Evolutionary conservation across 2,113 vertebrate genomes (phyloP).

Genomic region (Tragelaphus buxtoni): DNA sequence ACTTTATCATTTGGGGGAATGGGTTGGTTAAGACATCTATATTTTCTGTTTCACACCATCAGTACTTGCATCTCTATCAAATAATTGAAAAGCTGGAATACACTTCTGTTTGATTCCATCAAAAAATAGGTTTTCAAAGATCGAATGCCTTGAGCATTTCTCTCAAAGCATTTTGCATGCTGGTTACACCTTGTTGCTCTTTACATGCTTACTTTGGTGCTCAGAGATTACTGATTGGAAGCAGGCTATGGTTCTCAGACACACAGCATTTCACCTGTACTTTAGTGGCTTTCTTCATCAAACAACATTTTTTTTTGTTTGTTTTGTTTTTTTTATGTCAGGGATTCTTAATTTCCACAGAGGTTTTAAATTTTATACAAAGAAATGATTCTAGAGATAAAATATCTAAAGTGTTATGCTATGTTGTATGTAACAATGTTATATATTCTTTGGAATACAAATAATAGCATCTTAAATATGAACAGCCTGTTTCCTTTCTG

Average conservation of each 20-base stretch:
- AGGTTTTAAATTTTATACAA: not conserved
- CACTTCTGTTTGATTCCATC: not conserved
- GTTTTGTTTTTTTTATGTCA: not conserved
- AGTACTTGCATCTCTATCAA: not conserved
- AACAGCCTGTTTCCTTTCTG: not conserved
- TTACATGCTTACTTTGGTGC: not conserved
- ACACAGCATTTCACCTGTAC: not conserved
- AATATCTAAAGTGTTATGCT: not conserved
- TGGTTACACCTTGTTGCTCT: not conserved
- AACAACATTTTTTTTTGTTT: not conserved
- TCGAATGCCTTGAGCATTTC: not conserved
- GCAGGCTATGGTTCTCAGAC: not conserved
- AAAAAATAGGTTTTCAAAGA: not conserved
- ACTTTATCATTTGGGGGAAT: rapidly evolving
- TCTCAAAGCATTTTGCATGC: not conserved
- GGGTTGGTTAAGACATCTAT: not conserved
- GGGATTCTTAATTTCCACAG: not conserved
- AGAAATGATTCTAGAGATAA: not conserved
- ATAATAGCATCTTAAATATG: not conserved
- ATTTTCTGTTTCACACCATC: not conserved
- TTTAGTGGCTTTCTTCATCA: not conserved
- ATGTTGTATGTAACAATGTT: not conserved
- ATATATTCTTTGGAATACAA: not conserved
- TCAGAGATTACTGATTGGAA: not conserved
- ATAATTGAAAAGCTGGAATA: not conserved